phyloP scores from a whole-genome alignment of 2,888 invertebrate genomes.

The Plemyria rubiginata region DNA sequence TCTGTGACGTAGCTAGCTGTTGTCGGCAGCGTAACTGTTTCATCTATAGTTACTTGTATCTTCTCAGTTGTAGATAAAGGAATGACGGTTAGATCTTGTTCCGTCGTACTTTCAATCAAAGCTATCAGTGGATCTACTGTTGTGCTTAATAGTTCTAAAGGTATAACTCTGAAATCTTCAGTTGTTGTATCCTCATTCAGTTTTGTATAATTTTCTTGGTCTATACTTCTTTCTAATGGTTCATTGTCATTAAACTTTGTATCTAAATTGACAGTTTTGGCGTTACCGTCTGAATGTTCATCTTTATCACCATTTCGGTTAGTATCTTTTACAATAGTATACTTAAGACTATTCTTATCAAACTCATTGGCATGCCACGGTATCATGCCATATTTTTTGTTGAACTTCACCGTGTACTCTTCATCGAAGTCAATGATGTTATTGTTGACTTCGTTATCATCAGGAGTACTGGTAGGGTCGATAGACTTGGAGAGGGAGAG shows the following conservation, averaged over 20 bases:
- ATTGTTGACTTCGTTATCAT: slow-evolving; percentile 61
- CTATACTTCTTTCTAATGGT: background rate
- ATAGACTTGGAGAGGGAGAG: slow-evolving; percentile 55
- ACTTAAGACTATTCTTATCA: slow-evolving; percentile 68
- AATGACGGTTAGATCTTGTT: slow-evolving; percentile 72
- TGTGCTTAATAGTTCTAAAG: slow-evolving; percentile 74
- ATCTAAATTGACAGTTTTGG: slow-evolving; percentile 34
- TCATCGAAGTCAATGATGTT: slow-evolving; percentile 78
- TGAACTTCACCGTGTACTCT: slow-evolving; percentile 67
- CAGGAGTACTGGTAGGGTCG: slow-evolving; percentile 47
- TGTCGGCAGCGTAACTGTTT: slow-evolving; percentile 63
- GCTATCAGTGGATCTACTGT: slow-evolving; percentile 63
- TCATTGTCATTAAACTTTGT: background rate
- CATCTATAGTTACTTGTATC: slow-evolving; percentile 57
- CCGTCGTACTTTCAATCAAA: slow-evolving; percentile 67
- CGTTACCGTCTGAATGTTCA: slow-evolving; percentile 21
- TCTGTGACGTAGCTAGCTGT: slow-evolving; percentile 52
- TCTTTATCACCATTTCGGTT: slow-evolving; percentile 29
- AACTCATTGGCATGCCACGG: slow-evolving; percentile 64
- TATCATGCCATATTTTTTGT: slow-evolving; percentile 63
- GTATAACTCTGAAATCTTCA: slow-evolving; percentile 69
- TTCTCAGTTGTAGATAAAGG: slow-evolving; percentile 66
- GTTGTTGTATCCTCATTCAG: slow-evolving; percentile 55
- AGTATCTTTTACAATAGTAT: slow-evolving; percentile 62
- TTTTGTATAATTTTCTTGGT: background rate